Base-by-base conservation (phyloP, 2,113 vertebrate genomes). In the Hippocampus mohnikei region DNA sequence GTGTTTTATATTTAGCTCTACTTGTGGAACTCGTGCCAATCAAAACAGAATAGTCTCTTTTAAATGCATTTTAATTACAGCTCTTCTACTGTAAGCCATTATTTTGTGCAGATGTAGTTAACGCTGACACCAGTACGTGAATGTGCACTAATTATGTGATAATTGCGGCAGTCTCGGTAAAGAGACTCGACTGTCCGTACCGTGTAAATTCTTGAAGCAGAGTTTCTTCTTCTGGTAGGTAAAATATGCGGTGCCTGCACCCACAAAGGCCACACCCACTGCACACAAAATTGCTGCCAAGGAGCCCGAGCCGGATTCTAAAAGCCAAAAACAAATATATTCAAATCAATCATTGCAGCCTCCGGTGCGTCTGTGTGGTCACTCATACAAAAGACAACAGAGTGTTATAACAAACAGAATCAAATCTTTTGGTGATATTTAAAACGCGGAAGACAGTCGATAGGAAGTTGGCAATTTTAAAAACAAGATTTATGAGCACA, bases 171-270 rank as follows among this genome's bases (percentile, higher is more conserved):
- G 55, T 58, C 11, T 18, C 48, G 9, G n/a, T 11, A 29, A 1
- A 5, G 1, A 21, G 44, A 78, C 66, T 80, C 25, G 72, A 67
- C 84, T 37, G 76, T 15, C 27, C 15, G 58, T 75, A 91, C 90
- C 86, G 75, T 86, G 79, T 72, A 84, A 81, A n/a, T 82, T 80
- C 72, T 92, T 95, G 88, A 98, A 98, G 86, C 96, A 98, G 16
- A 96, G 84, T 66, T 95, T 96, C 86, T 95, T 97, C 86, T 95
- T 95, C 87, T 94, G 94, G 77, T 96, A 96, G 67, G 94, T 90
- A 66, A 94, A 93, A 80, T 94, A 97, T 81, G 93, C 94, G 12
- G 84, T 82, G 0, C 93, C 75, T 0, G 94, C 93, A 8, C 90
- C 95, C 8, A 92, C 85, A 23, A 91, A 83, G 27, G 95, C 92